Base-by-base conservation (phyloP, 2,797 vertebrate species). In the Echiichthys vipera region DNA sequence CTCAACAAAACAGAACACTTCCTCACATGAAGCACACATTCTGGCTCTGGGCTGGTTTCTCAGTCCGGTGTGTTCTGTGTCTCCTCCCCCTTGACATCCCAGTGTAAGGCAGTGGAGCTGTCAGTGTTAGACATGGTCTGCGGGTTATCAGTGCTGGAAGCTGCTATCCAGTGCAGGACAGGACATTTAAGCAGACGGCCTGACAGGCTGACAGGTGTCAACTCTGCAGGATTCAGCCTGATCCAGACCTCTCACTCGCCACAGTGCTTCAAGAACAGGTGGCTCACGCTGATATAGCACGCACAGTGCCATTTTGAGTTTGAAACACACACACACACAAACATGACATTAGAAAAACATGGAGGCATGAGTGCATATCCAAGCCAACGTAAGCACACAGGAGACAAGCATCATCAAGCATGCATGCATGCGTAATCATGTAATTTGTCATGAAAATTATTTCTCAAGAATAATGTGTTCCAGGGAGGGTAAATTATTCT, bases 131-230 rank as follows among this genome's bases (percentile, higher is more conserved):
- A 81, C 80, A 71, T 77, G 76, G 73, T 77, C 75, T 74, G 78
- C 64, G 55, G 77, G 74, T 77, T 74, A 84, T 77, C 71, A 56
- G 78, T 6, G 70, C 61, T 77, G 77, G 72, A 66, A 79, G 72
- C 77, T 56, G 63, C 79, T 75, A 50, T 83, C 74, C 71, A 50
- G 71, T 25, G 42, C 69, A 49, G 83, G 79, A 70, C 78, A 65
- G 84, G 81, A 76, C 70, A 22, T 84, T 74, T 69, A 65, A 67
- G 74, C 84, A 84, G 83, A 85, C 62, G 69, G 81, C 43, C 72
- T 74, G 82, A 84, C 77, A 75, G 74, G 79, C 78, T 84, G 88
- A 87, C 88, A 90, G 88, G 80, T 87, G 88, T 88, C 84, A 81
- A 22, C 86, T 77, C 83, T 17, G 14, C 68, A 10, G 77, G 88